Evolutionary conservation across 1,140 invertebrate genomes (phyloP), one percentile per base, ranked within the genome.

Genomic region (Ruditapes philippinarum): DNA sequence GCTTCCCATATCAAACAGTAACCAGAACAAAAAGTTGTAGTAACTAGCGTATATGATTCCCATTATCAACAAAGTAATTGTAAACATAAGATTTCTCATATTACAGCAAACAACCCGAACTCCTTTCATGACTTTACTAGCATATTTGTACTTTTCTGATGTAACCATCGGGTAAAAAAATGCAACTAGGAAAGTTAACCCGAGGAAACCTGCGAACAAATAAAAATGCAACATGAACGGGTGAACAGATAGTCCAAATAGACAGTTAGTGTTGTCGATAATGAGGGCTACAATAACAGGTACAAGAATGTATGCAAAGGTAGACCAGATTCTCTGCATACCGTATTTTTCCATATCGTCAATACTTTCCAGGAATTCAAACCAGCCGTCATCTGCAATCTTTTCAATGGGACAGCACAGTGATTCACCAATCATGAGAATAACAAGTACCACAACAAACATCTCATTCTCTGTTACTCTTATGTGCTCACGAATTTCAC

Each of bases 281-380:
- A 92, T 38, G 12, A 93, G 28, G 4, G 94, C 91, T 40, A 94
- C 90, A 36, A 93, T 76, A 7, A 94, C 68, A 7, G 95, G 94
- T 45, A 95, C 89, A 0, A 95, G 25, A 14, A 94, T 92, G 84
- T 92, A 93, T 19, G 94, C 93, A 40, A 95, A 82, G 25, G 93
- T 92, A 1, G 92, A 91, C 92, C 94, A 95, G 5, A 94, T 91
- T 38, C 94, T 92, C 62, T 95, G 94, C 81, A 93, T 93, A 17
- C 94, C 95, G 91, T 95, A 95, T 60, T 94, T 94, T 89, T 95
- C 95, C 68, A 95, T 76, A 57, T 94, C 92, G 91, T 95, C 95
- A 88, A 95, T 93, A 28, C 92, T 91, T 78, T 95, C 94, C 28
- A 95, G 76, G 74, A 95, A 95, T 83, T 95, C 95, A 92, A 94